phyloP scores from a whole-genome alignment of 2,113 vertebrate species.

The Accipiter cooperii region DNA sequence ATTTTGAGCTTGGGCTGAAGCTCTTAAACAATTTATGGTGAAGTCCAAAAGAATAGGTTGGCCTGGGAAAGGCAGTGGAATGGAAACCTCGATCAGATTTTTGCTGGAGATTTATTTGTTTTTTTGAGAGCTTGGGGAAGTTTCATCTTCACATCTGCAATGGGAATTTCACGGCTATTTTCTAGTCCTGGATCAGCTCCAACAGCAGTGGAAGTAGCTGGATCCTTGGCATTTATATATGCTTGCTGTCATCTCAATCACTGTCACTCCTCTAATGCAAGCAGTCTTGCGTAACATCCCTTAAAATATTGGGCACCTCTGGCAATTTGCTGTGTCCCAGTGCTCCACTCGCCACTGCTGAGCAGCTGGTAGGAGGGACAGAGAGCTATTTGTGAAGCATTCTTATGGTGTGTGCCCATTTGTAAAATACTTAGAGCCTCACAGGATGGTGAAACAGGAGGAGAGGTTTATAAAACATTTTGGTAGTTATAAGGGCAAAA shows the following conservation, averaged over 20 bases:
- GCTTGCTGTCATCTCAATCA: neutral
- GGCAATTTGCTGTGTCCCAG: neutral
- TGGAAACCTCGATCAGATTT: neutral
- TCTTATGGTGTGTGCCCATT: rapidly evolving
- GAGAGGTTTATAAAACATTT: neutral
- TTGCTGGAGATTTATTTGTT: neutral
- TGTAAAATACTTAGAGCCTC: neutral
- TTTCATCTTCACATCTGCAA: neutral
- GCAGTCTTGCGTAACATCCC: neutral
- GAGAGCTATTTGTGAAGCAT: neutral
- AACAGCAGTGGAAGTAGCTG: neutral
- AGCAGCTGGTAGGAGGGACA: neutral
- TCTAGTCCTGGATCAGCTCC: neutral
- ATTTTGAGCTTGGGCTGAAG: neutral
- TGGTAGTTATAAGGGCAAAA: neutral
- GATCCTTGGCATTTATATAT: neutral
- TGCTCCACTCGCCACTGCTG: rapidly evolving
- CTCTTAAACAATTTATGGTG: neutral
- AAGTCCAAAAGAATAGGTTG: neutral
- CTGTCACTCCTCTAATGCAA: neutral
- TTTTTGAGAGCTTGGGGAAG: neutral
- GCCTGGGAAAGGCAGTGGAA: neutral
- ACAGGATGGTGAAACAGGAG: neutral
- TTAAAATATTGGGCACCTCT: neutral
- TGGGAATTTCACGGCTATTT: neutral